A percentile compares a stretch with the other conserved stretches of the same genome.
Evolutionary conservation across 2,113 vertebrate species (phyloP).

Genomic region (Anarrhichthys ocellatus): DNA sequence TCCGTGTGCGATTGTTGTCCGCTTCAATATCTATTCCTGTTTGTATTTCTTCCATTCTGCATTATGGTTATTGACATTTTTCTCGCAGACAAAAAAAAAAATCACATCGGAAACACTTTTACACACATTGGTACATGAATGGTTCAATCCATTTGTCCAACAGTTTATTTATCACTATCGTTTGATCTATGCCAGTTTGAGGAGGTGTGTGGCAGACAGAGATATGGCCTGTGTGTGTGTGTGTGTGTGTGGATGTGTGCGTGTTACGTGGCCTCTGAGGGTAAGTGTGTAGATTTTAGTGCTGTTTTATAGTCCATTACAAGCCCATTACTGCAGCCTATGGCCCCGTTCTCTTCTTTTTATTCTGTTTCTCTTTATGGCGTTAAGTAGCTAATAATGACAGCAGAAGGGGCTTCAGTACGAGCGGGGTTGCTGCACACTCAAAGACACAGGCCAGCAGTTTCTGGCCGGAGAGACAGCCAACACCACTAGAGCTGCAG

Average conservation of each 20-base stretch:
- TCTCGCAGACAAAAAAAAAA: conserved; percentile 20
- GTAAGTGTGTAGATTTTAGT: conserved; percentile 58
- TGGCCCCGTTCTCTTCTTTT: conserved; percentile 62
- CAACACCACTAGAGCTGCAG: conserved; percentile 11
- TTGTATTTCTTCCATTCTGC: conserved; percentile 22
- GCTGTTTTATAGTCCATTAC: conserved; percentile 69
- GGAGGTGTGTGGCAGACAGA: conserved; percentile 19
- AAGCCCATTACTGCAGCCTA: conserved; percentile 60
- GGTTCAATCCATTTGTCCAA: conserved; percentile 4
- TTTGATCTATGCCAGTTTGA: conserved; percentile 19
- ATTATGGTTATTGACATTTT: conserved; percentile 32
- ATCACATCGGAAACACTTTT: conserved; percentile 16
- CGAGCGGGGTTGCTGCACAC: conserved; percentile 6
- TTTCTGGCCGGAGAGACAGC: conserved; percentile 24
- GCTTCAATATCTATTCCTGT: conserved; percentile 17
- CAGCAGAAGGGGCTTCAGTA: conserved; percentile 36
- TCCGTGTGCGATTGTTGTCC: conserved; percentile 5
- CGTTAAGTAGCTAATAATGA: conserved; percentile 65
- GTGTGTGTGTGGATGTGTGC: conserved; percentile 5
- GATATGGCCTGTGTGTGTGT: background rate
- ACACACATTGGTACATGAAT: background rate
- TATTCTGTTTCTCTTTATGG: conserved; percentile 61
- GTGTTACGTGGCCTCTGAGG: conserved; percentile 39
- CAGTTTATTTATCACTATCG: conserved; percentile 23
- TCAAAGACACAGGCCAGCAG: conserved; percentile 17